A percentile compares a stretch with the other conserved stretches of the same genome.
Evolutionary conservation across 2,888 invertebrate species (phyloP).

Genomic region (Augiades crinisus): DNA sequence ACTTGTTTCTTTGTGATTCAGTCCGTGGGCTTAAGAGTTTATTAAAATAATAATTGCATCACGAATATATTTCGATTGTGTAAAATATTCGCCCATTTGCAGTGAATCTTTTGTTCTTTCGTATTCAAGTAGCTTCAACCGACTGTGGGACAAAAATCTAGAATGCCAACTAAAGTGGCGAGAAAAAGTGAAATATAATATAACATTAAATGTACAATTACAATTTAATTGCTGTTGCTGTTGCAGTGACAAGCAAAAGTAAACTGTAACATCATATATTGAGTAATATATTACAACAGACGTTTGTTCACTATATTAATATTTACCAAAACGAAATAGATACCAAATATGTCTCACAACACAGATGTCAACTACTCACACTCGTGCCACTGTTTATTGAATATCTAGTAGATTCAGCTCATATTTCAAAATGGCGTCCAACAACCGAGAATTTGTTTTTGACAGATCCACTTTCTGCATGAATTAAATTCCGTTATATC

Average conservation of each 20-base stretch:
- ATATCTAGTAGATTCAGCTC: constrained; percentile 3
- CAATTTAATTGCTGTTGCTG: too few species aligned
- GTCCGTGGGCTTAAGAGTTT: constrained; percentile 4
- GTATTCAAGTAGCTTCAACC: not conserved
- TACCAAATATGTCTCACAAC: not conserved
- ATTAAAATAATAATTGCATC: constrained; percentile 1
- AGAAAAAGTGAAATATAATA: too few species aligned
- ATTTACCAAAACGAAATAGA: not conserved
- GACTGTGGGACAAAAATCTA: not conserved
- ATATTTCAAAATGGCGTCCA: constrained; percentile 32
- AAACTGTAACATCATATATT: too few species aligned
- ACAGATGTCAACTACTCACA: not conserved
- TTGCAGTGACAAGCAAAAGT: too few species aligned
- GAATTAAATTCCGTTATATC: not conserved
- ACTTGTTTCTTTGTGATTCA: constrained; percentile 16
- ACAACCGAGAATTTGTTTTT: constrained; percentile 28
- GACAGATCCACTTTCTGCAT: constrained; percentile 26
- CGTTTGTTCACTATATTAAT: too few species aligned
- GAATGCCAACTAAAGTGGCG: not conserved
- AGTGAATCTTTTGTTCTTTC: constrained; percentile 5
- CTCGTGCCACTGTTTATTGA: not conserved
- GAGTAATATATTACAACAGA: too few species aligned
- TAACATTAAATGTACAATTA: too few species aligned
- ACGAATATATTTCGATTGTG: constrained; percentile 8
- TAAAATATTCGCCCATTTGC: constrained; percentile 1